Conservation (phyloP, 2,888 invertebrate species). For the Vanessa cardui region DNA sequence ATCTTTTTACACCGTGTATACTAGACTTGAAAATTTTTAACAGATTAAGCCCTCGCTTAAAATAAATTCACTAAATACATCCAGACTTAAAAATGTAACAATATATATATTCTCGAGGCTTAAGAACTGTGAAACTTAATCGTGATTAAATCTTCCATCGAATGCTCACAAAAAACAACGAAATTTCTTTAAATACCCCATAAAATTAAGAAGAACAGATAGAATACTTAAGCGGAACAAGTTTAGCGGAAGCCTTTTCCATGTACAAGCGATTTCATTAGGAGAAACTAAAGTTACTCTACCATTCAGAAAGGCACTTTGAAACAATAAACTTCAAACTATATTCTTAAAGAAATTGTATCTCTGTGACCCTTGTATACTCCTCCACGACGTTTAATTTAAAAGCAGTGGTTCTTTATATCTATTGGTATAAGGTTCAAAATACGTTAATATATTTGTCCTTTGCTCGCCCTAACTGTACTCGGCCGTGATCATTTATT, state of each 20-base stretch:
- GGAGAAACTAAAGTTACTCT: conserved; percentile 32
- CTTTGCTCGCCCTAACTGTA: conserved; percentile 10
- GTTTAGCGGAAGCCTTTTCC: conserved; percentile 29
- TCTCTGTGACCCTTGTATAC: conserved; percentile 23
- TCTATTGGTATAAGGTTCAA: conserved; percentile 8
- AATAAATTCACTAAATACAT: neutral
- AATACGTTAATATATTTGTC: conserved; percentile 2
- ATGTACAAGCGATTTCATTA: conserved; percentile 38
- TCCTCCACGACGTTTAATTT: conserved; percentile 4
- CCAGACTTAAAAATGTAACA: neutral
- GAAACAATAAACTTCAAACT: conserved; percentile 36
- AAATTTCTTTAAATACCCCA: conserved; percentile 3
- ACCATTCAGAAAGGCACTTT: conserved; percentile 27
- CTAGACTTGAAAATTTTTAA: no score
- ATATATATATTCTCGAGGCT: neutral
- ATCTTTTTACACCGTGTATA: no score
- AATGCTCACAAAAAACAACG: neutral
- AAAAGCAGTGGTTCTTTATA: conserved; percentile 1
- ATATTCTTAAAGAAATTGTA: conserved; percentile 35
- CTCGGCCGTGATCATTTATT: conserved; percentile 21
- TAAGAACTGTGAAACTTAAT: neutral
- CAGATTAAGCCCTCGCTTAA: no score
- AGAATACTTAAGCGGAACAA: conserved; percentile 15
- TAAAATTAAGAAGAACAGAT: conserved; percentile 10
- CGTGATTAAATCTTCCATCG: neutral